Evolutionary conservation across 2,888 invertebrate species (phyloP).

Genomic region (Noctuana brunneofusca): DNA sequence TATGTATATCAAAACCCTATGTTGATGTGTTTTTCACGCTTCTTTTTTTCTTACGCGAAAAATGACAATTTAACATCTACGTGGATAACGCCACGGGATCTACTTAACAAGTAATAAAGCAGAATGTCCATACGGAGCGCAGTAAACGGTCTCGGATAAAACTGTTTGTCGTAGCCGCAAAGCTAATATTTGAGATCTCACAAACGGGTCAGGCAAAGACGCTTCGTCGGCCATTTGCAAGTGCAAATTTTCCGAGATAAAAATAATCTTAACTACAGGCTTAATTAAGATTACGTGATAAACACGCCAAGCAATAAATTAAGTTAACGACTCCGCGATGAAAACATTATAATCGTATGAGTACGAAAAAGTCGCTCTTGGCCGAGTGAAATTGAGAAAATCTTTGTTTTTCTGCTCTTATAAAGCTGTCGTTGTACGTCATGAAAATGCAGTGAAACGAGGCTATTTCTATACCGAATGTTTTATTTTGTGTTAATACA

Average conservation of each 20-base stretch:
- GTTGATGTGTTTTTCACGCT: too few species aligned
- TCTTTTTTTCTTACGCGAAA: too few species aligned
- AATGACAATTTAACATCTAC: not conserved
- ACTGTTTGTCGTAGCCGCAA: slow-evolving; percentile 65
- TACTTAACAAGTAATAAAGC: slow-evolving; percentile 16
- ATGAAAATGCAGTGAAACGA: slow-evolving; percentile 1
- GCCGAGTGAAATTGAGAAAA: not conserved
- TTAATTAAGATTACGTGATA: slow-evolving; percentile 70
- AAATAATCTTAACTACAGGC: slow-evolving; percentile 66
- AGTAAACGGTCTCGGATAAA: slow-evolving; percentile 73
- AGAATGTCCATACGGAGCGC: slow-evolving; percentile 54
- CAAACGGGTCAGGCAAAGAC: slow-evolving; percentile 73
- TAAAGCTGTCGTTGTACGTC: not conserved
- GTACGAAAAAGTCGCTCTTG: not conserved
- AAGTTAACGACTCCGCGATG: slow-evolving; percentile 36
- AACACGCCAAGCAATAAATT: slow-evolving; percentile 52
- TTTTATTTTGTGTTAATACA: not conserved
- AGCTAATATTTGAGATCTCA: slow-evolving; percentile 75
- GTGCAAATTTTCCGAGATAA: slow-evolving; percentile 79
- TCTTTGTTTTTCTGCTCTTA: not conserved
- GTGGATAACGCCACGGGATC: not conserved
- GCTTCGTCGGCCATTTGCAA: slow-evolving; percentile 70
- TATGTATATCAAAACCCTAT: too few species aligned
- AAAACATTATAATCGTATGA: slow-evolving; percentile 18
- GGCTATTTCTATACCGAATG: not conserved